Base-by-base conservation (phyloP, 1,140 invertebrate species). In the Latrodectus geometricus region DNA sequence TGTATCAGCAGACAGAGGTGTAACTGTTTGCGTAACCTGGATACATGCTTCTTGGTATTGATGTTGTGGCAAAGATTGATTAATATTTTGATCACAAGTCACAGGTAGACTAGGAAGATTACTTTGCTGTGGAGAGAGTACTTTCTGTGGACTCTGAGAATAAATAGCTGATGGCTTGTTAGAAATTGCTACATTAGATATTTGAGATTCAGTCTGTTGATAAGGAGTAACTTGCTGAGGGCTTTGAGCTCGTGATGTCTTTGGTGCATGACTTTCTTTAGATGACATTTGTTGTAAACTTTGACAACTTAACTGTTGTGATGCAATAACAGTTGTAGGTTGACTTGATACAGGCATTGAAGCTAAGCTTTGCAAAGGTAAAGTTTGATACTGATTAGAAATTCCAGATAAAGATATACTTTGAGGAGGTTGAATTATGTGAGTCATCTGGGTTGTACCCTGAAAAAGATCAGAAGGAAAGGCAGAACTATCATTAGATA, bases 401-500 rank as follows among this genome's bases (percentile, higher is more conserved):
- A 72, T 48, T 17, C 35, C 8, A 65, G 68, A 73, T 68, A 70
- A 70, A 83, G 23, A 75, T 9, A 83, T n/a, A 35, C 35, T 35
- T 35, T 35, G 35, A 35, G 35, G 35, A 35, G 79, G 79, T 61
- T 73, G 79, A 56, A 82, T 56, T 54, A 82, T 61, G n/a, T 75
- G 72, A 48, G 50, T 12, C 49, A 61, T 9, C 23, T 78, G 49
- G n/a, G 54, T 23, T 83, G 50, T 50, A 49, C 49, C 21, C 70
- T 61, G 72, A 50, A 75, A 83, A n/a, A 74, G 81, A 4, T 83
- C 81, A 23, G 81, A 72, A 74, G 81, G 73, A 50, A 82, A 54
- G 54, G 49, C 11, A 83, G 20, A 61, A 73, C 54, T 50, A 48
- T 82, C 79, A 54, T n/a, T 20, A 17, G 52, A 14, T 70, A 72